Percentiles rank a stretch among this genome's conserved stretches.
These are phyloP conservation scores for Cylas formicarius DNA, from an alignment of 1,140 invertebrate species.

Conservation along the genomic window DNA sequence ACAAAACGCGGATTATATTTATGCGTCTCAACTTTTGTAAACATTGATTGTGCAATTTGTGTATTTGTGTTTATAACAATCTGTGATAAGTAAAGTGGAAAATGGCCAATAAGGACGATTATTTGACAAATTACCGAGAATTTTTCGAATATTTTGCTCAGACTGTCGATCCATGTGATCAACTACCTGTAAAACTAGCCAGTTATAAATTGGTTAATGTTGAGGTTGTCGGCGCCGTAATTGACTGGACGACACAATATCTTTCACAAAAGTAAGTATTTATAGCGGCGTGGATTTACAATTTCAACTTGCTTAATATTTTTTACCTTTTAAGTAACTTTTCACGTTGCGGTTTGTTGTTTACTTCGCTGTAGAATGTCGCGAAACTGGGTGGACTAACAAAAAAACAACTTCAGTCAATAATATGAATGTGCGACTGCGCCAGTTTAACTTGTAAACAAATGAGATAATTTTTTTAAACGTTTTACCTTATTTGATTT, in stretches of 20 bases:
- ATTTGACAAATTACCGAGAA: constrained; percentile 56
- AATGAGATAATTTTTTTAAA: not conserved
- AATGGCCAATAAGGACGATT: constrained; percentile 52
- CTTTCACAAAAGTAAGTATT: constrained; percentile 63
- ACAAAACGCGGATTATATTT: no score
- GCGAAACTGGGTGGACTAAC: not conserved
- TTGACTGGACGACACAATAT: constrained; percentile 71
- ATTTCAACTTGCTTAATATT: no score
- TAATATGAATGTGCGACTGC: constrained; percentile 10
- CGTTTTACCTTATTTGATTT: not conserved
- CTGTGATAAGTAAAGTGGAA: constrained; percentile 11
- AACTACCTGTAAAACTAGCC: constrained; percentile 63
- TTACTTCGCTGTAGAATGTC: not conserved
- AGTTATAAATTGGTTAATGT: constrained; percentile 58
- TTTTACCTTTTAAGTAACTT: no score
- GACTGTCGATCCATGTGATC: constrained; percentile 60
- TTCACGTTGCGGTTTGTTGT: no score
- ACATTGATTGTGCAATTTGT: constrained; percentile 9
- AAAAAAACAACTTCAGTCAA: no score
- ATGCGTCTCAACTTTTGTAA: no score
- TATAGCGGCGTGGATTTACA: no score
- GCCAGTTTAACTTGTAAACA: constrained; percentile 12
- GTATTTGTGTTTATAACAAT: constrained; percentile 8
- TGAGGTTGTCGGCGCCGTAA: constrained; percentile 67
- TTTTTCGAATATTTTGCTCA: constrained; percentile 64